Conservation (phyloP, 2,113 vertebrate genomes). For the Paralichthys olivaceus region DNA sequence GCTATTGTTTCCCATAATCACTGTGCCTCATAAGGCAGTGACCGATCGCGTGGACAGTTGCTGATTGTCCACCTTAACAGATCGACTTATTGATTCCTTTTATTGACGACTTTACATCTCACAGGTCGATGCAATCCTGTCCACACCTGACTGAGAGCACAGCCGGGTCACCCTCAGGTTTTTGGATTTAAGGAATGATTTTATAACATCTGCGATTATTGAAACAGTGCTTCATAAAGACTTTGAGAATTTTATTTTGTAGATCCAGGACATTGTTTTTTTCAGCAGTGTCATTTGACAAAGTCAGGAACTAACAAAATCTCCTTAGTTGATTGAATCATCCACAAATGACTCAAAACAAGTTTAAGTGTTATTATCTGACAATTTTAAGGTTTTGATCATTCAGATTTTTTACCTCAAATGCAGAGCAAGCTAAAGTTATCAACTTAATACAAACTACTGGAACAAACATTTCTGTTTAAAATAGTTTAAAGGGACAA, state of each 20-base stretch:
- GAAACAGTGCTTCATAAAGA: not conserved
- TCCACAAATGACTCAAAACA: not conserved
- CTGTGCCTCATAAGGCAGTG: conserved; percentile 29
- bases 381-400: not conserved
- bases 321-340: no score
- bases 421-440: not conserved
- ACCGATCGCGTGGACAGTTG: conserved; percentile 39
- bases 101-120: conserved; percentile 66
- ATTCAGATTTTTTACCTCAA: not conserved
- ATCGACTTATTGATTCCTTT: conserved; percentile 67
- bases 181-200: conserved; percentile 5
- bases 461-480: not conserved
- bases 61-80: conserved; percentile 44
- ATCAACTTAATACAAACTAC: no score
- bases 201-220: not conserved
- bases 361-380: not conserved
- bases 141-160: conserved; percentile 47
- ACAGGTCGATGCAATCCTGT: conserved; percentile 45
- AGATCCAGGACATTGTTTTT: not conserved
- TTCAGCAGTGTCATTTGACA: not conserved
- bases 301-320: not conserved
- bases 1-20: conserved; percentile 49
- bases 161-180: conserved; percentile 55
- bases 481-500: not conserved
- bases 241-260: not conserved